phyloP scores from a whole-genome alignment of 2,797 vertebrate genomes.

The Picus viridis region DNA sequence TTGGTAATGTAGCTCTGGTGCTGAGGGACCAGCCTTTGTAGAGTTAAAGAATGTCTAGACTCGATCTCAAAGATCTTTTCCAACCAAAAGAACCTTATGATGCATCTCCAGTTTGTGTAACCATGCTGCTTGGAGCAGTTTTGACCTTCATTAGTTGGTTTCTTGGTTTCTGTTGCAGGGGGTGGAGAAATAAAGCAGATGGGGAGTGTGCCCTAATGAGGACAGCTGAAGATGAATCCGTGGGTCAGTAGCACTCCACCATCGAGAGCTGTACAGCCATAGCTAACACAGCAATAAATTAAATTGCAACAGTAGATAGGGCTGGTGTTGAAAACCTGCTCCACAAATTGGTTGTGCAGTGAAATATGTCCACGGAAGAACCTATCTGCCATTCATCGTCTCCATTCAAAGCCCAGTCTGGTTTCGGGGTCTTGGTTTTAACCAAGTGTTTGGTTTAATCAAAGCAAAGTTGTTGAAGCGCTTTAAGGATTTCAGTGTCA shows the following conservation, averaged over 20 bases:
- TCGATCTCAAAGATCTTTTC: no score
- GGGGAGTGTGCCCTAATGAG: not conserved
- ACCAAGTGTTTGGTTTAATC: no score
- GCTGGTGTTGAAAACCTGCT: conserved; percentile 1
- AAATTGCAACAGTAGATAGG: not conserved
- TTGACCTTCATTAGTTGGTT: not conserved
- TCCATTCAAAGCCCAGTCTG: not conserved
- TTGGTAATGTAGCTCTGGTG: no score
- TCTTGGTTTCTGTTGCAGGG: not conserved
- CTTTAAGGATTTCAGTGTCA: no score
- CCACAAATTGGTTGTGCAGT: not conserved
- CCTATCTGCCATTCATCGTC: not conserved
- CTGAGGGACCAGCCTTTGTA: no score
- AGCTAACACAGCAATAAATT: not conserved
- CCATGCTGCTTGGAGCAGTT: not conserved
- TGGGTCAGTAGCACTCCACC: not conserved
- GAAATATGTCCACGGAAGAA: not conserved
- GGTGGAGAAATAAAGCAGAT: not conserved
- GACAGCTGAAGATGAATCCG: not conserved
- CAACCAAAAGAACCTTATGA: no score
- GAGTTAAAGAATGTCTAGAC: no score
- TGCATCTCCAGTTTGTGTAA: accelerated
- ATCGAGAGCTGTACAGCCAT: not conserved
- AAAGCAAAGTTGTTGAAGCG: no score
- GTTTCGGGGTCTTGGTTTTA: not conserved